These are phyloP conservation scores for Anthopleura sola DNA, from an alignment of 64 coral and sea anemone genomes.

Conservation along the genomic window DNA sequence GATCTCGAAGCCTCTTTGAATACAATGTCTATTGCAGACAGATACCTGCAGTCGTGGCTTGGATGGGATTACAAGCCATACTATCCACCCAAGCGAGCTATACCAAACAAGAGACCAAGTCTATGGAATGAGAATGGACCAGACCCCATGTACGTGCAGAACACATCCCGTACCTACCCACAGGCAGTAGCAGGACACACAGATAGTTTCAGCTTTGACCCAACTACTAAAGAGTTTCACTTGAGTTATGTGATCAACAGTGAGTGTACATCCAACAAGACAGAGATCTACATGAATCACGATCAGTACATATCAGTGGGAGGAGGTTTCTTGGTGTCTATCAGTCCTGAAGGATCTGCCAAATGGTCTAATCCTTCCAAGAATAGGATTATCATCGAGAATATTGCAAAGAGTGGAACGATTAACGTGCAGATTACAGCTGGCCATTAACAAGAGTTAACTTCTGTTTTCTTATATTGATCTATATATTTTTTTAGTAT, in stretches of 20 bases:
- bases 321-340: conserved; percentile 35
- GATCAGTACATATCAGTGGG: conserved; percentile 49
- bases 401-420: background rate
- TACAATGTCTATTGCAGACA: conserved; percentile 73
- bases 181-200: conserved; percentile 81
- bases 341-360: conserved; percentile 20
- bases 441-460: background rate
- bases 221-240: conserved; percentile 52
- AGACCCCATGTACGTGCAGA: conserved; percentile 54
- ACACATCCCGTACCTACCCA: conserved; percentile 53
- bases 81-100: conserved; percentile 24
- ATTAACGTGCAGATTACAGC: background rate
- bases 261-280: conserved; percentile 57
- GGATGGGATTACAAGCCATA: conserved; percentile 84
- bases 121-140: conserved; percentile 63
- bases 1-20: conserved; percentile 43
- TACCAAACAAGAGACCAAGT: conserved; percentile 21
- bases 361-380: conserved; percentile 22
- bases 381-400: conserved; percentile 22
- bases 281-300: conserved; percentile 70
- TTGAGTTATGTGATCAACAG: conserved; percentile 45
- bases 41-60: conserved; percentile 79
- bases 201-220: conserved; percentile 56
- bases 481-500: too few species aligned
- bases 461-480: background rate